Percentiles rank a stretch among this genome's conserved stretches.
phyloP scores from a whole-genome alignment of 2,113 vertebrate species.

The Capreolus pygargus region DNA sequence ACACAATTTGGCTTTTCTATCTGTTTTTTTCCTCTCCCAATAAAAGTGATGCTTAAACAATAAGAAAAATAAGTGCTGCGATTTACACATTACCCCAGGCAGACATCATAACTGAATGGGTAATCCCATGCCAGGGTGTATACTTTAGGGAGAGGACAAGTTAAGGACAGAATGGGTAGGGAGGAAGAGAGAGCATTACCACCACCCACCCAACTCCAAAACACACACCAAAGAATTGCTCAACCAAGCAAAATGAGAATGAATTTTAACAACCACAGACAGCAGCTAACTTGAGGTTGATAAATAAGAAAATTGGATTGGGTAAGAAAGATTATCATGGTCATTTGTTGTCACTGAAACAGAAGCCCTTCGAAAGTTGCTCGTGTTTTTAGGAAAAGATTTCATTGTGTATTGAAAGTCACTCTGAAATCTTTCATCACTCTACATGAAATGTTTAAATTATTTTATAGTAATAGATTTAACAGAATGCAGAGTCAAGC shows the following conservation, averaged over 20 bases:
- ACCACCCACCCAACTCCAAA: constrained; percentile 73
- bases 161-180: constrained; percentile 43
- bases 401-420: constrained; percentile 66
- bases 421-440: constrained; percentile 73
- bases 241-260: constrained; percentile 82
- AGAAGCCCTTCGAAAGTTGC: constrained; percentile 73
- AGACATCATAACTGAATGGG: constrained; percentile 48
- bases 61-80: constrained; percentile 42
- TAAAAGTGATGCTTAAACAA: constrained; percentile 44
- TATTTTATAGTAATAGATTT: constrained; percentile 66
- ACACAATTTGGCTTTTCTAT: neutral
- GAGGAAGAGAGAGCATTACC: constrained; percentile 59
- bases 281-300: constrained; percentile 72
- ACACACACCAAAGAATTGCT: constrained; percentile 81
- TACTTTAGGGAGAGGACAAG: constrained; percentile 52
- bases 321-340: constrained; percentile 61
- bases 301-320: constrained; percentile 57
- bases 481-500: constrained; percentile 70
- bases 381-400: constrained; percentile 74
- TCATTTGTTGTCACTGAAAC: constrained; percentile 70
- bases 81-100: constrained; percentile 51
- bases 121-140: constrained; percentile 43
- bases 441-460: constrained; percentile 69
- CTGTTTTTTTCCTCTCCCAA: constrained; percentile 18
- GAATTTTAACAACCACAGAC: constrained; percentile 77